These are phyloP conservation scores for Lagothrix lagotricha DNA, from an alignment of 2,797 vertebrate genomes.

Conservation along the genomic window DNA sequence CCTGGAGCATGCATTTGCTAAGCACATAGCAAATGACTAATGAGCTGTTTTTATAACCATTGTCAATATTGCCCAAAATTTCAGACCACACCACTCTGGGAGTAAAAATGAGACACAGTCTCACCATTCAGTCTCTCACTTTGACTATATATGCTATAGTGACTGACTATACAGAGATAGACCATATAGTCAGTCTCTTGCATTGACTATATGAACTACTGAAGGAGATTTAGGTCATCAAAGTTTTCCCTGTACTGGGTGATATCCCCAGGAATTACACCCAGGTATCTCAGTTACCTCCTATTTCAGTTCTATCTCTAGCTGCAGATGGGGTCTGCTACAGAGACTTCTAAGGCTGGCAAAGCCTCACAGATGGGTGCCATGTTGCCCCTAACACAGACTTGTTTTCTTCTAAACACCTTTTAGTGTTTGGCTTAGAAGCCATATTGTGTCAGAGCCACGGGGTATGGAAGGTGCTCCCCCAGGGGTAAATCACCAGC, in stretches of 20 bases:
- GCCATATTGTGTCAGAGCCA: not conserved
- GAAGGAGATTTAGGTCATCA: not conserved
- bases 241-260: not conserved
- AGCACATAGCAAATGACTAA: not conserved
- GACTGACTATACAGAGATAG: not conserved
- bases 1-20: not conserved
- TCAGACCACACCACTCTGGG: not conserved
- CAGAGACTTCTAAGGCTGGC: not conserved
- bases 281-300: not conserved
- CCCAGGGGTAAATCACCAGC: not conserved
- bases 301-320: not conserved
- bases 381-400: not conserved
- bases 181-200: too few relatives aligned
- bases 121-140: not conserved
- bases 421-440: not conserved
- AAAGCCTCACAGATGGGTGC: not conserved
- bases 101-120: not conserved
- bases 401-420: not conserved
- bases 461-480: not conserved
- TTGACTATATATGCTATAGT: not conserved
- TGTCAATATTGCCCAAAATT: slow-evolving; percentile 35
- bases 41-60: not conserved
- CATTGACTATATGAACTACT: not conserved
- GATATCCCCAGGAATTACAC: not conserved
- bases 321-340: not conserved